Conservation (phyloP, 2,797 vertebrate genomes). For the Halcyon chelicuti region DNA sequence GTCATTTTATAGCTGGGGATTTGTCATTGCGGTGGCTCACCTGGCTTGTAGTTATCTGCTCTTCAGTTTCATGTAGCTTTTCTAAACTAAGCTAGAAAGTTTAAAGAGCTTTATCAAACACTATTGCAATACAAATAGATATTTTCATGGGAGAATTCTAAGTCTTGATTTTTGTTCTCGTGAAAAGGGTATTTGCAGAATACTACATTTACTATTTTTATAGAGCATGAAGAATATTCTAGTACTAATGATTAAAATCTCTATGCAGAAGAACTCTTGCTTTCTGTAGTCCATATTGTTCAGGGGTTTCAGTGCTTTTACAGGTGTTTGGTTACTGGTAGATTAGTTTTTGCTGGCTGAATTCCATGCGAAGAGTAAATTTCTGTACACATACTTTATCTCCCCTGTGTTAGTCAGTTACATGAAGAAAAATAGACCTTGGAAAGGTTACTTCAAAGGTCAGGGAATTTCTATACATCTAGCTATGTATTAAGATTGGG, state of each 20-base stretch:
- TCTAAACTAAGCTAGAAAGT: background rate
- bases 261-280: background rate
- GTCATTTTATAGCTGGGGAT: background rate
- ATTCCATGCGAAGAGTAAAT: slow-evolving; percentile 63
- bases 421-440: slow-evolving; percentile 53
- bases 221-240: background rate
- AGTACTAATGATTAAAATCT: background rate
- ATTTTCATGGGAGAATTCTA: background rate
- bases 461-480: slow-evolving; percentile 33
- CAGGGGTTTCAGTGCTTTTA: slow-evolving; percentile 63
- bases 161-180: background rate
- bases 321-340: slow-evolving; percentile 67
- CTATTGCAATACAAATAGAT: background rate
- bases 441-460: slow-evolving; percentile 41
- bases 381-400: slow-evolving; percentile 37
- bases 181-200: background rate
- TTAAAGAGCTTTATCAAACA: background rate
- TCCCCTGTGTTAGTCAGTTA: slow-evolving; percentile 57
- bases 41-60: background rate
- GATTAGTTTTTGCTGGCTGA: slow-evolving; percentile 74
- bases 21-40: background rate
- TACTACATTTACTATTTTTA: background rate
- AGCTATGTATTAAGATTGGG: background rate
- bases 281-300: slow-evolving; percentile 32
- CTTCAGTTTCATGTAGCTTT: background rate